Percentiles rank a stretch among this genome's conserved stretches.
phyloP scores from a whole-genome alignment of 2,888 invertebrate species.

The Diloba caeruleocephala region DNA sequence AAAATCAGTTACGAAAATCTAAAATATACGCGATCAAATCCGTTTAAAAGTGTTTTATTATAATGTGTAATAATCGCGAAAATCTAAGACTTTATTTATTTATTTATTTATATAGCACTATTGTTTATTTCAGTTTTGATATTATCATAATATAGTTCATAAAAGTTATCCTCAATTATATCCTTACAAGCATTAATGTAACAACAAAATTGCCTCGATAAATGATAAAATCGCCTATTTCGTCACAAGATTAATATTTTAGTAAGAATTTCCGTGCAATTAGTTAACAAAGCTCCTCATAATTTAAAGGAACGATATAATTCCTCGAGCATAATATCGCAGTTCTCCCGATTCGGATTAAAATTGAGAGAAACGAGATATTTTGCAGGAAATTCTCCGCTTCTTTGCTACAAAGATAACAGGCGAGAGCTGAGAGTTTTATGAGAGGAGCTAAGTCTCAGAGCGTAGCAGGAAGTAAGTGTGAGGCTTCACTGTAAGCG shows the following conservation, averaged over 20 bases:
- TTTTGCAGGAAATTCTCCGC: conserved; percentile 20
- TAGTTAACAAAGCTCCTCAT: conserved; percentile 14
- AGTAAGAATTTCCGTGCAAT: conserved; percentile 8
- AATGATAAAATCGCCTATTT: background rate
- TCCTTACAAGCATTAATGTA: background rate
- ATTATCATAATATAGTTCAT: background rate
- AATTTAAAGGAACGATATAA: conserved; percentile 19
- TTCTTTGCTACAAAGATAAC: conserved; percentile 49
- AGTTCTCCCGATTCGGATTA: conserved; percentile 16
- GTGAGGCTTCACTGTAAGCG: conserved; percentile 3
- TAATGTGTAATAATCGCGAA: too few species aligned
- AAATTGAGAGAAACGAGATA: conserved; percentile 21
- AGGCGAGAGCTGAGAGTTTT: conserved; percentile 43
- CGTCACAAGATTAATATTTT: background rate
- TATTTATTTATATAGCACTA: background rate
- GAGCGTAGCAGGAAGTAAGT: conserved; percentile 11
- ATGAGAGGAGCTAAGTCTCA: conserved; percentile 43
- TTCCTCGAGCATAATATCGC: conserved; percentile 12
- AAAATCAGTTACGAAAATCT: too few species aligned
- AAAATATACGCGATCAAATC: too few species aligned
- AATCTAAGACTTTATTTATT: too few species aligned
- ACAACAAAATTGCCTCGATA: background rate
- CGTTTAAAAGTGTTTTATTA: too few species aligned
- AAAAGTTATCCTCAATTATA: background rate
- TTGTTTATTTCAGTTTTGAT: background rate